phyloP scores from a whole-genome alignment of 2,113 vertebrate genomes.

The Chaenogobius annularis region DNA sequence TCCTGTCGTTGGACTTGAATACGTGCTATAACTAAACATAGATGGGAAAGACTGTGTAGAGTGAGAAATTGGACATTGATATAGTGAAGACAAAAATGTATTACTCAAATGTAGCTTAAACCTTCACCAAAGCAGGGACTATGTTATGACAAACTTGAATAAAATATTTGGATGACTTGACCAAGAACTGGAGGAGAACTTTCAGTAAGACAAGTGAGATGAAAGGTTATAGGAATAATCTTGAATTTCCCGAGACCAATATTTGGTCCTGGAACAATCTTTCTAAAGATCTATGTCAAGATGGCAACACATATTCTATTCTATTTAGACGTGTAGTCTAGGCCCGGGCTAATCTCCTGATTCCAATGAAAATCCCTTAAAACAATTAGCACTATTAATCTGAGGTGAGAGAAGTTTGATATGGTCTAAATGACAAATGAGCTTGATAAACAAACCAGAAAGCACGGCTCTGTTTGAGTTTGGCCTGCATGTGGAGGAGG shows the following conservation, averaged over 20 bases:
- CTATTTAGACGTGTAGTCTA: too few species aligned
- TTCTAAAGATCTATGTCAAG: too few species aligned
- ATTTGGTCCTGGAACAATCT: too few species aligned
- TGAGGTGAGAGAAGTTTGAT: too few species aligned
- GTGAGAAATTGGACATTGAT: neutral
- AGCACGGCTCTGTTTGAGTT: neutral
- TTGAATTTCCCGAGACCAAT: too few species aligned
- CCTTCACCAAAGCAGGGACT: neutral
- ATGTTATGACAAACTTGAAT: constrained; percentile 6
- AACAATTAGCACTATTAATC: too few species aligned
- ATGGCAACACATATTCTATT: too few species aligned
- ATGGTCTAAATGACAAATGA: neutral
- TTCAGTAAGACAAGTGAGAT: constrained; percentile 4
- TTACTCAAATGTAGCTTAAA: neutral
- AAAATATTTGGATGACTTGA: neutral
- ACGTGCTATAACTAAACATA: constrained; percentile 23
- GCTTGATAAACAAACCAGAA: neutral
- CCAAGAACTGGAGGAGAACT: neutral
- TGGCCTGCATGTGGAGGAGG: neutral
- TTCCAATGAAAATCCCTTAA: too few species aligned
- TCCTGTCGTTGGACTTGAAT: constrained; percentile 51
- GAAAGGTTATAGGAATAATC: neutral
- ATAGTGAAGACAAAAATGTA: neutral
- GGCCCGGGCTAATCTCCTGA: too few species aligned
- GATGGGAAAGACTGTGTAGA: constrained; percentile 14